A percentile compares a stretch with the other conserved stretches of the same genome.
Conservation (phyloP, 1,140 invertebrate species). For the Mactra quadrangularis region DNA sequence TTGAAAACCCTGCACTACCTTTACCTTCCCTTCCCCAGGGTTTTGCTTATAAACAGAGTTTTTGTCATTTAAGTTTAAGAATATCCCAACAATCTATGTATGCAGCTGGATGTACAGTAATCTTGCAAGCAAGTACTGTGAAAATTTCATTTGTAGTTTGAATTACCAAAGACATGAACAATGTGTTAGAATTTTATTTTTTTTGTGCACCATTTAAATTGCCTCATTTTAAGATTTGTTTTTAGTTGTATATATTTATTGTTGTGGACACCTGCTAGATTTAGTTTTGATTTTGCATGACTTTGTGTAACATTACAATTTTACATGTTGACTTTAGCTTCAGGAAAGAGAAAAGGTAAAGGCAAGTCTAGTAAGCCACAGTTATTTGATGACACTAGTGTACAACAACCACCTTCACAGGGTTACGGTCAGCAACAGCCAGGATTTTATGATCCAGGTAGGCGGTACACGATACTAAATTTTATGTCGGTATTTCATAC, state of each 20-base stretch:
- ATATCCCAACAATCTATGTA: too few species aligned
- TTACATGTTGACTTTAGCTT: conserved; percentile 31
- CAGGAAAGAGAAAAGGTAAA: conserved; percentile 68
- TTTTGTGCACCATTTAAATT: neutral
- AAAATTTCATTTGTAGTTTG: too few species aligned
- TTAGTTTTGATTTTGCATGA: neutral
- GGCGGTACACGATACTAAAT: too few species aligned
- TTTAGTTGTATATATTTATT: neutral
- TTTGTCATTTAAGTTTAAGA: too few species aligned
- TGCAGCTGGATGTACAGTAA: too few species aligned
- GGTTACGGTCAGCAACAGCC: conserved; percentile 58
- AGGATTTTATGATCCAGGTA: conserved; percentile 53
- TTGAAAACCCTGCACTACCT: too few species aligned
- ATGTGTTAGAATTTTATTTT: neutral
- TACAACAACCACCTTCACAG: conserved; percentile 64
- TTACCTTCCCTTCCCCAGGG: too few species aligned
- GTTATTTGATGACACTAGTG: conserved; percentile 77
- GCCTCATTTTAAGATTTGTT: neutral
- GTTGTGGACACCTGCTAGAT: neutral
- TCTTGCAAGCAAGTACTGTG: too few species aligned
- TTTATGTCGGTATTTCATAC: too few species aligned
- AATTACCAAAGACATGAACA: too few species aligned
- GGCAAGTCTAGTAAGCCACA: conserved; percentile 67
- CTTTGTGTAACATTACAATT: neutral
- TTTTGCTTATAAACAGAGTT: too few species aligned